These are phyloP conservation scores for Patagioenas fasciata DNA, from an alignment of 2,113 vertebrate species.

Conservation along the genomic window DNA sequence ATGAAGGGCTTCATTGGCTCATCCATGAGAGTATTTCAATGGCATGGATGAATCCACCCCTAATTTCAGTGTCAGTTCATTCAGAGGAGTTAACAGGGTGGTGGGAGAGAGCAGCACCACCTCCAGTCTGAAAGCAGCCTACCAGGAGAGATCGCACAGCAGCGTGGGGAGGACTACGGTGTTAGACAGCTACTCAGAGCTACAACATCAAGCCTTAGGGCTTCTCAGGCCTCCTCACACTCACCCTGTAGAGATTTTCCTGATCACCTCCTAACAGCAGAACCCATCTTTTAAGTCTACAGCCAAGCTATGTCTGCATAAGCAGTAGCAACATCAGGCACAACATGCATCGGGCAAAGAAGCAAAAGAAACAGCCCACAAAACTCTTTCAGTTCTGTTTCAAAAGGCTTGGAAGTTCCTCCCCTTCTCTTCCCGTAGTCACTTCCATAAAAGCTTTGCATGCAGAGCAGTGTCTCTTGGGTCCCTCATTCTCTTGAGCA, in stretches of 20 bases:
- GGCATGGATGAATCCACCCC: background rate
- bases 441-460: slow-evolving; percentile 35
- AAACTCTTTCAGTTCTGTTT: slow-evolving; percentile 20
- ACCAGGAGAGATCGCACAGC: background rate
- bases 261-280: background rate
- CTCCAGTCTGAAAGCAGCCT: background rate
- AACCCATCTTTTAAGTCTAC: background rate
- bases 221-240: background rate
- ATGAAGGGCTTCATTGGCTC: background rate
- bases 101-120: background rate
- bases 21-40: background rate
- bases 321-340: background rate
- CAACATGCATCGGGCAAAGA: background rate
- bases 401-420: slow-evolving; percentile 29
- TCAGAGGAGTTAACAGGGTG: background rate
- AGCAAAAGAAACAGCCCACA: slow-evolving; percentile 6
- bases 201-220: background rate
- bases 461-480: slow-evolving; percentile 40
- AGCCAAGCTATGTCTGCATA: background rate
- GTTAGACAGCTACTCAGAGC: background rate
- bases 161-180: background rate
- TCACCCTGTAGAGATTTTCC: background rate
- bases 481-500: slow-evolving; percentile 63
- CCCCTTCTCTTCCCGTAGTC: slow-evolving; percentile 4
- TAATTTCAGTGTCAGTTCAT: background rate